A percentile compares a stretch with the other conserved stretches of the same genome.
Conservation (phyloP, 2,113 vertebrate species). For the Plestiodon gilberti region DNA sequence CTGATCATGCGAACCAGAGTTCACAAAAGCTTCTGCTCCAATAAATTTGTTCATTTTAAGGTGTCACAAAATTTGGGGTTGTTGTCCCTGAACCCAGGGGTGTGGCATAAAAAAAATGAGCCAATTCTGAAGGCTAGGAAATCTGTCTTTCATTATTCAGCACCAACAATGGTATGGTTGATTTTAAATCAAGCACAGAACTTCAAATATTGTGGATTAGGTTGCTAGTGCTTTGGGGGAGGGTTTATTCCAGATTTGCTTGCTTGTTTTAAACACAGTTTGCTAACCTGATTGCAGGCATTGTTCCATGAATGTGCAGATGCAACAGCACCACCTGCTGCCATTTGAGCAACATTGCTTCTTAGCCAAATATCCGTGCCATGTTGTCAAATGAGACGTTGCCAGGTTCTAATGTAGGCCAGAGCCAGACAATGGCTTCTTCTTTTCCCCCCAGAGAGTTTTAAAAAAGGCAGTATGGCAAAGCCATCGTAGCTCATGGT, state of each 20-base stretch:
- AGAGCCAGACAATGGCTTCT: background rate
- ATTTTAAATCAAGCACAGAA: background rate
- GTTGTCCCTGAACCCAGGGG: too few species aligned
- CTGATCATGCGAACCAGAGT: too few species aligned
- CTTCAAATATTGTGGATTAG: background rate
- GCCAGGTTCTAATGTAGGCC: background rate
- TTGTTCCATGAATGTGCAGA: background rate
- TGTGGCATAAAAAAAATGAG: background rate
- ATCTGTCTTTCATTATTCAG: background rate
- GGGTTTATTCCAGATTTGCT: background rate
- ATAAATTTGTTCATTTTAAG: too few species aligned
- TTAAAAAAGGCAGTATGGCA: background rate
- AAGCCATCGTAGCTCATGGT: background rate
- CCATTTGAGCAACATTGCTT: background rate
- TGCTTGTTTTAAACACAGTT: background rate
- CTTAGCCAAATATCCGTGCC: background rate
- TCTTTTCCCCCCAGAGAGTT: background rate
- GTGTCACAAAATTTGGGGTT: too few species aligned
- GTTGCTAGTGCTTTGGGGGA: background rate
- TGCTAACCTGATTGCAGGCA: background rate
- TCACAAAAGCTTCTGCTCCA: too few species aligned
- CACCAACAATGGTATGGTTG: background rate
- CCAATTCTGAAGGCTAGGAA: background rate
- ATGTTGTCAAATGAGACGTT: background rate
- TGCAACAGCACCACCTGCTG: slow-evolving; percentile 62